Evolutionary conservation across 1,140 invertebrate genomes (phyloP).

Genomic region (Ridgeia piscesae): DNA sequence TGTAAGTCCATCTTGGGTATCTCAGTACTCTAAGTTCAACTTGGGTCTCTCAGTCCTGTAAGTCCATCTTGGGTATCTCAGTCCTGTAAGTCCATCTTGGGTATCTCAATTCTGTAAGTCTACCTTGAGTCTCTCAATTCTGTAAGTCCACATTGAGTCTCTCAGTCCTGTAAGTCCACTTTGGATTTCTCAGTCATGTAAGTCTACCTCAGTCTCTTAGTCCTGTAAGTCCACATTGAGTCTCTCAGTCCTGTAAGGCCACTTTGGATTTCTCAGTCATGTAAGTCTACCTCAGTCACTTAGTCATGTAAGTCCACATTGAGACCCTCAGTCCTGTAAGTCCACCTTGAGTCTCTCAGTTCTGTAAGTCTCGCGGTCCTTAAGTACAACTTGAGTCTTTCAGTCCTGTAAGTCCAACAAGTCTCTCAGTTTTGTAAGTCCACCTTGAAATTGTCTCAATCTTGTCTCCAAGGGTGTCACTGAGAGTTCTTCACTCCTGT

Average conservation of each 20-base stretch:
- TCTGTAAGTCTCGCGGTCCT: slow-evolving; percentile 35
- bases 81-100: background rate
- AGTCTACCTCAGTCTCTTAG: background rate
- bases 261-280: background rate
- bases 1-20: background rate
- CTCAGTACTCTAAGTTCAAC: background rate
- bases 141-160: slow-evolving; percentile 58
- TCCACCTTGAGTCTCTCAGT: slow-evolving; percentile 1
- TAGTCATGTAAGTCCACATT: background rate
- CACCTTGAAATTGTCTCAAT: background rate
- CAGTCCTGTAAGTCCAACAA: background rate
- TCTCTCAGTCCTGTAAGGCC: background rate
- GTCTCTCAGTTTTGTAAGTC: background rate
- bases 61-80: background rate
- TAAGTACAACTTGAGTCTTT: background rate
- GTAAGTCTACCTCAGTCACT: background rate
- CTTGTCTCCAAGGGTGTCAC: too few species aligned
- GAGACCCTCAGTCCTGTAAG: background rate
- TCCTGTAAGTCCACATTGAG: background rate
- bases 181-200: background rate
- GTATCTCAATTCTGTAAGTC: background rate
- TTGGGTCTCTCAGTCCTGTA: background rate
- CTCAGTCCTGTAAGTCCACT: background rate
- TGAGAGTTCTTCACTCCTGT: background rate
- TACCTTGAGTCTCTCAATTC: slow-evolving; percentile 53